These are phyloP conservation scores for Bambusicola thoracicus DNA, from an alignment of 2,113 vertebrate species.

Conservation along the genomic window DNA sequence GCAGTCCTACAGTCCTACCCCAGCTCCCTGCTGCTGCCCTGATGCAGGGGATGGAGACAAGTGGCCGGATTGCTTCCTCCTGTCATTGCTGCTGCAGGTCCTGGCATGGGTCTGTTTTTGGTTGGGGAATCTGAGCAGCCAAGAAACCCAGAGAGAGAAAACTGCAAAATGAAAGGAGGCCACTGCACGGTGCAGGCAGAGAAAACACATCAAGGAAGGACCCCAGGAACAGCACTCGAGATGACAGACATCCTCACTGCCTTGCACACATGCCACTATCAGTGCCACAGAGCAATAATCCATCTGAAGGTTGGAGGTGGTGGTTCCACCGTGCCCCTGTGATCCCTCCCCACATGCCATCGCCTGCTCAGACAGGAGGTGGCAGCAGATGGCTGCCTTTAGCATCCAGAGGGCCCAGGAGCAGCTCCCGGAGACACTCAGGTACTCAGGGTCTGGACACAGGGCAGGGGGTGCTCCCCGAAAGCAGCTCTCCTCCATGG, in stretches of 20 bases:
- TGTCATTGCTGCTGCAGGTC: fast-evolving
- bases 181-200: fast-evolving
- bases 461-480: neutral
- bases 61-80: neutral
- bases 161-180: neutral
- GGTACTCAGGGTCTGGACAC: neutral
- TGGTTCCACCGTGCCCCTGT: neutral
- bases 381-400: conserved; percentile 53
- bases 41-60: neutral
- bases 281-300: neutral
- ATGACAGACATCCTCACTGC: fast-evolving
- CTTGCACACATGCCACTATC: fast-evolving
- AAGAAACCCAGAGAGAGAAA: neutral
- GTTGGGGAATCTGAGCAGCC: fast-evolving
- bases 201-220: fast-evolving
- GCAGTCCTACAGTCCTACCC: neutral
- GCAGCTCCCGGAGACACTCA: neutral
- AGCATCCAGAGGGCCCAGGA: neutral
- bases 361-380: conserved; percentile 38
- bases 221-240: fast-evolving
- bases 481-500: neutral
- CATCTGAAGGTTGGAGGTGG: neutral
- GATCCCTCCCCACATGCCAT: neutral
- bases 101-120: neutral
- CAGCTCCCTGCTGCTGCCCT: neutral